phyloP scores from a whole-genome alignment of 1,140 invertebrate species.

The Danaus melanippus region DNA sequence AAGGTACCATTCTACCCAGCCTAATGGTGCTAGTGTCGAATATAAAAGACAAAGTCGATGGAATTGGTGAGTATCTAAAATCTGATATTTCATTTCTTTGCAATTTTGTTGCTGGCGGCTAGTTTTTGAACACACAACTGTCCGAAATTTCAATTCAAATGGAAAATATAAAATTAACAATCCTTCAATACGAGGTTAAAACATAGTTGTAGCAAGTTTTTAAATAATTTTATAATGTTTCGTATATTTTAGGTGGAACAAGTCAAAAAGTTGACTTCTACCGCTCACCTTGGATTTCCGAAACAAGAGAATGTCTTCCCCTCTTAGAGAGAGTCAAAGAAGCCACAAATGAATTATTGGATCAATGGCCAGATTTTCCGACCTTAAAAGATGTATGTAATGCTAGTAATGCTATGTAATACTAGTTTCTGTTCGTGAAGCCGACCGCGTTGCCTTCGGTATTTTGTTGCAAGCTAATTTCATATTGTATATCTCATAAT shows the following conservation, averaged over 20 bases:
- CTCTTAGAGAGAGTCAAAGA: slow-evolving; percentile 77
- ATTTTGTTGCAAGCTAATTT: no score
- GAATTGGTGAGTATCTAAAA: slow-evolving; percentile 43
- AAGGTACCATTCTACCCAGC: slow-evolving; percentile 71
- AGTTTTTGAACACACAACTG: no score
- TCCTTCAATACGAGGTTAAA: no score
- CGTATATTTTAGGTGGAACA: slow-evolving; percentile 25
- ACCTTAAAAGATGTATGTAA: slow-evolving; percentile 83
- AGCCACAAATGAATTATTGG: slow-evolving; percentile 78
- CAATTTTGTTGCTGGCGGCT: no score
- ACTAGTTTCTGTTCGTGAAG: no score
- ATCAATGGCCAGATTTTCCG: slow-evolving; percentile 93
- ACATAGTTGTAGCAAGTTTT: no score
- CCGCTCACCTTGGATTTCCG: slow-evolving; percentile 84
- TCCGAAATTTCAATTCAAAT: no score
- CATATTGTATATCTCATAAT: no score
- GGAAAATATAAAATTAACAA: no score
- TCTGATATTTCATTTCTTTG: not conserved
- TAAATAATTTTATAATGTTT: slow-evolving; percentile 1
- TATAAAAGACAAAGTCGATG: slow-evolving; percentile 56
- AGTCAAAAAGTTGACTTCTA: slow-evolving; percentile 85
- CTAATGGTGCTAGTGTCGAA: slow-evolving; percentile 65
- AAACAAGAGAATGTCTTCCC: slow-evolving; percentile 81
- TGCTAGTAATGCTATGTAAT: slow-evolving; percentile 1
- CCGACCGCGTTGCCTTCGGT: no score